Evolutionary conservation across 2,113 vertebrate species (phyloP).

Genomic region (Pyrgilauda ruficollis): DNA sequence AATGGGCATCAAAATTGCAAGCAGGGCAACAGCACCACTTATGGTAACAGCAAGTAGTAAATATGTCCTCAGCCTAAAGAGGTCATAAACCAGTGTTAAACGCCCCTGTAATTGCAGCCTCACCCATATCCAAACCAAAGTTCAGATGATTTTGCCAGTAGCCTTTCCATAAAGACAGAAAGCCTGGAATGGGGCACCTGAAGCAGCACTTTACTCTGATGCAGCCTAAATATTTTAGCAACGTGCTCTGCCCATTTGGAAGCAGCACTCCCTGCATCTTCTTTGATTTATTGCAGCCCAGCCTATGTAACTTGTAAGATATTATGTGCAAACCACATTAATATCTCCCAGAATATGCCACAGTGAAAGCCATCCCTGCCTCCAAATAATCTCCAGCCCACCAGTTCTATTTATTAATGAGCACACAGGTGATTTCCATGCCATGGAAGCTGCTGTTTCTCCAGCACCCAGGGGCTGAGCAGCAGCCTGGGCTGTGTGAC

Average conservation of each 20-base stretch:
- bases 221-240: conserved; percentile 25
- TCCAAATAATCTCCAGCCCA: not conserved
- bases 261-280: not conserved
- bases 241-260: not conserved
- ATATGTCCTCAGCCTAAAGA: not conserved
- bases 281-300: not conserved
- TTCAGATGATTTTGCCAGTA: not conserved
- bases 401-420: too few species aligned
- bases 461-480: fast-evolving
- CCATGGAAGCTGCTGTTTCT: not conserved
- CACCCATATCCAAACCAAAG: not conserved
- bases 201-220: not conserved
- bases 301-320: not conserved
- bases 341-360: not conserved
- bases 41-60: conserved; percentile 29
- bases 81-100: conserved; percentile 11
- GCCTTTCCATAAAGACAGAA: conserved; percentile 2
- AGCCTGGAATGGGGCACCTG: not conserved
- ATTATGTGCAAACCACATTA: fast-evolving
- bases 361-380: not conserved
- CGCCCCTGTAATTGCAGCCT: not conserved
- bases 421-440: not conserved
- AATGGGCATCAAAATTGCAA: conserved; percentile 49
- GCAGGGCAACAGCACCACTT: conserved; percentile 64
- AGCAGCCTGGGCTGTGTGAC: not conserved